Base-by-base conservation (phyloP, 2,888 invertebrate genomes). In the Onchidella celtica region DNA sequence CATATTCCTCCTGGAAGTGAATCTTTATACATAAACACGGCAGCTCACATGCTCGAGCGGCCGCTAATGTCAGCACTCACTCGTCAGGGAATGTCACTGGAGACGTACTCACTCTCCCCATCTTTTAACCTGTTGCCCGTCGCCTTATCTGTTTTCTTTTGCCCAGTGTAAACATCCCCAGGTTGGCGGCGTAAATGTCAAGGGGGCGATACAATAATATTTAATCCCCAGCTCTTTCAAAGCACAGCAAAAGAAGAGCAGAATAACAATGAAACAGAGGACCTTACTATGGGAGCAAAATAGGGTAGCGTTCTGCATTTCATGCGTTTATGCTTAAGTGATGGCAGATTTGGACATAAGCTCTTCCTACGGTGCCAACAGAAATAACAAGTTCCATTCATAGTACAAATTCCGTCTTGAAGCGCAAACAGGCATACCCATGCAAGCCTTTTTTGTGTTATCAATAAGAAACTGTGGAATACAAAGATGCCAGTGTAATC, bases 91-190 rank as follows among this genome's bases (percentile, higher is more conserved):
- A 47, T 47, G 47, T 47, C 47, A 47, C 47, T 47, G 47, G 47
- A 47, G 47, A 47, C 47, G 47, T 11, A 47, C 47, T 47, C 47
- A 47, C 47, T 47, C 47, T 6, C 47, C 47, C 14, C 17, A 14
- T 59, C 59, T 59, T 59, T 59, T 59, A 59, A 59, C 24, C 59
- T 59, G 17, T 59, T n/a, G 59, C 24, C 24, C 59, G 24, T n/a
- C 59, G 59, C 24, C 24, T 59, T n/a, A 59, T 59, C 59, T 59
- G 59, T 59, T 59, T n/a, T 59, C 59, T 59, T n/a, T 59, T 59
- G 21, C 59, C 24, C 24, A 59, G n/a, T n/a, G 59, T 59, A 59
- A 59, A 59, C 59, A 59, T 11, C 17, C 21, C 17, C 24, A n/a
- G 14, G 24, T 14, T n/a, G 59, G 59, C 4, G n/a, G n/a, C 59